These are phyloP conservation scores for Drepanosiphum platanoidis DNA, from an alignment of 2,888 invertebrate genomes.

Conservation along the genomic window DNA sequence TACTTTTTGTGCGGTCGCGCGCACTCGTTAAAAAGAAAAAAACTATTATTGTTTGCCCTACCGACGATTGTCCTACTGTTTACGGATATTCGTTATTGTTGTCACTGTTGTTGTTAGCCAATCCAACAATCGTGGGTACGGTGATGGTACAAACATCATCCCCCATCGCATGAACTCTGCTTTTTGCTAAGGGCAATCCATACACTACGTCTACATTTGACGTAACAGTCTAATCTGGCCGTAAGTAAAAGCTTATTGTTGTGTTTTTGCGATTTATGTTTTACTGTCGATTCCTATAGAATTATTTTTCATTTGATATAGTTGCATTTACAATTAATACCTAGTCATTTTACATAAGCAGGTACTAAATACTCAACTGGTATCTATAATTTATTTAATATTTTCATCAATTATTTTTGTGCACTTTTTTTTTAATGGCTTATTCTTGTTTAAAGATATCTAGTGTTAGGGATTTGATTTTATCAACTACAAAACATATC, in stretches of 20 bases:
- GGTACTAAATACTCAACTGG: too few relatives aligned
- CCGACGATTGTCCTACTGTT: background rate
- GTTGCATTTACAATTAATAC: too few relatives aligned
- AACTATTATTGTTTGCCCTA: background rate
- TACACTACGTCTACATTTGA: background rate
- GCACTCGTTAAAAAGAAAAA: background rate
- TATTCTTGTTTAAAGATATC: too few relatives aligned
- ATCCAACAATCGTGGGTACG: background rate
- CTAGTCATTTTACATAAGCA: too few relatives aligned
- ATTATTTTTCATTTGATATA: background rate
- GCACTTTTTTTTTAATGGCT: too few relatives aligned
- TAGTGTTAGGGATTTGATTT: too few relatives aligned
- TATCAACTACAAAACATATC: too few relatives aligned
- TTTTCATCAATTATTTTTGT: too few relatives aligned
- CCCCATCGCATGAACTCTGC: background rate
- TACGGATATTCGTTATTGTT: background rate
- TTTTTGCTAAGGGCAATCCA: background rate
- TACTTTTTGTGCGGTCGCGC: background rate
- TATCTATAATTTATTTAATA: too few relatives aligned
- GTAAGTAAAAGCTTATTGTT: slow-evolving; percentile 14
- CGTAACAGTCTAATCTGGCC: background rate
- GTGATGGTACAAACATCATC: slow-evolving; percentile 1
- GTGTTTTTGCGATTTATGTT: slow-evolving; percentile 1
- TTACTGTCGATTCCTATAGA: background rate
- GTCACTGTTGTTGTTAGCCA: background rate